Base-by-base conservation (phyloP, 2,797 vertebrate species). In the Cuculus canorus region DNA sequence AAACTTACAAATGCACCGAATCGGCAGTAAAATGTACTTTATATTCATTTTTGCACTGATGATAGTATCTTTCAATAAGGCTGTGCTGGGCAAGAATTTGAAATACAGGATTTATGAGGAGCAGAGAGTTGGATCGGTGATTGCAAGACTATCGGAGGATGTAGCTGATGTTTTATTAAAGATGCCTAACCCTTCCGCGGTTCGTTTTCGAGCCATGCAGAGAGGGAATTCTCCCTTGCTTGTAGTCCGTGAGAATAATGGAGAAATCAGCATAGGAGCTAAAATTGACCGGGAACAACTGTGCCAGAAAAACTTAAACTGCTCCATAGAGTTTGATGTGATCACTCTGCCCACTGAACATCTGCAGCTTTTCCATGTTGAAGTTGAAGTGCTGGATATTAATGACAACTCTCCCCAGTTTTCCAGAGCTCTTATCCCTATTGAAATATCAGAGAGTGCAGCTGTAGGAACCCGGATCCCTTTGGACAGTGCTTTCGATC, bases 51-150 rank as follows among this genome's bases (percentile, higher is more conserved):
- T 97, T 94, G 97, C 97, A 73, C 95, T 98, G 72, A n/a, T 90
- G 60, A 24, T 97, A 72, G 13, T 95, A 71, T 96, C 84, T 85
- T 86, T 98, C 63, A 56, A 95, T 90, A 96, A 95, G 64, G 78
- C 79, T 50, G 97, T 88, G 41, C 86, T 96, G 77, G 98, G 98
- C 72, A 99, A 98, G 97, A 99, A 99, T 96, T 92, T 99, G 88
- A 99, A 98, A 97, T 99, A 99, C 94, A 98, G 98, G 98, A 99
- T 99, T 97, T 99, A 99, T 41, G 99, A 99, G 98, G 99, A 99
- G 97, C 99, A 99, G 97, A 98, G 98, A 96, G 98, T 99, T 39
- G 99, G 99, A 24, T 99, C 98, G 0, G 99, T 99, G 14, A 98
- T 99, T 57, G 99, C 99, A 6, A 97, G 99, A 56, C 97, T 99